A percentile compares a stretch with the other conserved stretches of the same genome.
Conservation (phyloP, 1,140 invertebrate genomes). For the Asbolus verrucosus region DNA sequence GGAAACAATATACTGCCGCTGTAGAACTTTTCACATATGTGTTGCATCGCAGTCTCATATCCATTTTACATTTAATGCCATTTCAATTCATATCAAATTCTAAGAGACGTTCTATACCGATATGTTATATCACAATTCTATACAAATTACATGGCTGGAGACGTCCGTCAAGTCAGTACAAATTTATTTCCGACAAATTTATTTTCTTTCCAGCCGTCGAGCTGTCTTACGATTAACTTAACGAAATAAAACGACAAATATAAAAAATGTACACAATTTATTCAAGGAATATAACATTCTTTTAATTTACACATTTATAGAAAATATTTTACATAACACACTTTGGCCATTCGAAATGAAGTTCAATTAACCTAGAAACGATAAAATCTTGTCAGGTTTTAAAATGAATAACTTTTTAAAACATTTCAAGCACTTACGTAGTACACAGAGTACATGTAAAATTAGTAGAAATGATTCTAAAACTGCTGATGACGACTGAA, state of each 20-base stretch:
- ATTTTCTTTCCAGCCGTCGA: not conserved
- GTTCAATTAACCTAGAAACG: slow-evolving; percentile 28
- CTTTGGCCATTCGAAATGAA: slow-evolving; percentile 41
- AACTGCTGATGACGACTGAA: slow-evolving; percentile 26
- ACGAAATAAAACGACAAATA: slow-evolving; percentile 27
- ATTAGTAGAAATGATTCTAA: slow-evolving; percentile 34
- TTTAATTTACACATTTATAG: slow-evolving; percentile 52
- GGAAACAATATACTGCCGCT: slow-evolving; percentile 38
- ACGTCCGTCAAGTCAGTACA: not conserved
- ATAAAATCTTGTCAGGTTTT: too few species aligned
- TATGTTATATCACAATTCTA: not conserved
- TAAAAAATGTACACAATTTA: slow-evolving; percentile 55
- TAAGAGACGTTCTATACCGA: not conserved
- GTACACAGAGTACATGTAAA: slow-evolving; percentile 31
- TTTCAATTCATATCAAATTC: slow-evolving; percentile 24
- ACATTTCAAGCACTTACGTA: slow-evolving; percentile 30
- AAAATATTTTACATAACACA: slow-evolving; percentile 52
- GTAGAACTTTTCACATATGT: slow-evolving; percentile 33
- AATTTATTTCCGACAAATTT: not conserved
- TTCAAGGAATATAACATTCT: slow-evolving; percentile 51
- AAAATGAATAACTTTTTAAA: too few species aligned
- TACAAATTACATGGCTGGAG: not conserved
- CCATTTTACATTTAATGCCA: slow-evolving; percentile 30
- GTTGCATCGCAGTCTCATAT: slow-evolving; percentile 8
- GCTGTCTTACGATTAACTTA: not conserved